Percentiles rank a stretch among this genome's conserved stretches.
Conservation (phyloP, 2,888 invertebrate genomes). For the Lepidonotus clava region DNA sequence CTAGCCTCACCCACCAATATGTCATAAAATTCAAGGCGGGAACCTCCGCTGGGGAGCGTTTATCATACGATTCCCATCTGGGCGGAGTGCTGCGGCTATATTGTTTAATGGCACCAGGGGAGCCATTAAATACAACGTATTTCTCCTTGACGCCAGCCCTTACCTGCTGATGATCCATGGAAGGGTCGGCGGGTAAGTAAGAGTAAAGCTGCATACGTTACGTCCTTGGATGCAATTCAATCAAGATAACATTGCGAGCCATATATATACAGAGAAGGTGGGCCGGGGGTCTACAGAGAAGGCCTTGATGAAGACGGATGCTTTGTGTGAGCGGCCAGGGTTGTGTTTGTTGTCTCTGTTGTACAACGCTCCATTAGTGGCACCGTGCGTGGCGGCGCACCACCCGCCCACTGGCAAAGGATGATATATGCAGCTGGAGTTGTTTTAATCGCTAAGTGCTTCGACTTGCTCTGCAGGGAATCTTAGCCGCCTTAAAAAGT, state of each 20-base stretch:
- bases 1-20: background rate
- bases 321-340: background rate
- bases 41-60: background rate
- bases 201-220: background rate
- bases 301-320: slow-evolving; percentile 35
- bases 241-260: slow-evolving; percentile 16
- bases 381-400: background rate
- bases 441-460: slow-evolving; percentile 44
- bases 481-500: background rate
- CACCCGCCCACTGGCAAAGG: background rate
- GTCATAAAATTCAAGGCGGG: slow-evolving; percentile 1
- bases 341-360: slow-evolving; percentile 3
- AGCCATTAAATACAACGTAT: background rate
- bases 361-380: slow-evolving; percentile 19
- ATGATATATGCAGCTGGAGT: background rate
- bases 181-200: too few relatives aligned
- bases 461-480: background rate
- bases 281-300: background rate
- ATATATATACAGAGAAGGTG: background rate
- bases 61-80: slow-evolving; percentile 5
- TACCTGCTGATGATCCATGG: too few relatives aligned
- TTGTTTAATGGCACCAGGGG: slow-evolving; percentile 35
- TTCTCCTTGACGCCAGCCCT: background rate
- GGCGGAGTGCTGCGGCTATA: background rate
- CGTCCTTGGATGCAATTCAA: background rate